Evolutionary conservation across 2,888 invertebrate genomes (phyloP).

Genomic region (Tanytarsus gracilentus): DNA sequence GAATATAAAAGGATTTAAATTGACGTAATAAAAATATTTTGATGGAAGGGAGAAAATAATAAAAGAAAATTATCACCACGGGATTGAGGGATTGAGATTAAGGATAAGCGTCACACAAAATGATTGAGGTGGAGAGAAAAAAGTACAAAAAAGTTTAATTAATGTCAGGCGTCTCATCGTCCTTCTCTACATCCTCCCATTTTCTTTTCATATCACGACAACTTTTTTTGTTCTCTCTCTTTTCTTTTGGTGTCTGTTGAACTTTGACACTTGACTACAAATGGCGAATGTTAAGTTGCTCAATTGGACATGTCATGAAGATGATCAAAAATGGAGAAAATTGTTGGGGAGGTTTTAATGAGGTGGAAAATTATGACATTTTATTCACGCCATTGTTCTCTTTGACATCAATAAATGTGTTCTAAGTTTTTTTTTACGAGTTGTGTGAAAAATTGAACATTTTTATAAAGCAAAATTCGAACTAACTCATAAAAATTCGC

Average conservation of each 20-base stretch:
- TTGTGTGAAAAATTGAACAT: too few species aligned
- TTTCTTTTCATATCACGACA: background rate
- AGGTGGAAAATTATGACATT: too few species aligned
- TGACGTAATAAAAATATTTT: background rate
- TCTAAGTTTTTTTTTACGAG: too few species aligned
- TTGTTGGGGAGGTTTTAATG: background rate
- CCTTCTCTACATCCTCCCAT: background rate
- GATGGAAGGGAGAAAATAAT: background rate
- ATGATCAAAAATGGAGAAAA: background rate
- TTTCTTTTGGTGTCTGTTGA: background rate
- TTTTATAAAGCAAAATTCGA: too few species aligned
- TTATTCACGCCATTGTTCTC: too few species aligned
- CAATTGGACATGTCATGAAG: background rate
- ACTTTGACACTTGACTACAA: conserved; percentile 15
- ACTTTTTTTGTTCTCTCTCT: background rate
- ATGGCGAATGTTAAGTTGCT: too few species aligned
- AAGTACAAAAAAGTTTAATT: conserved; percentile 9
- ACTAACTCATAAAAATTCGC: too few species aligned
- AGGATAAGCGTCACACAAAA: conserved; percentile 1
- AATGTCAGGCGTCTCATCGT: conserved; percentile 8
- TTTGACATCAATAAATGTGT: too few species aligned
- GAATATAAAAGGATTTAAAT: background rate
- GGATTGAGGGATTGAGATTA: background rate
- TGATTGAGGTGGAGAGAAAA: background rate
- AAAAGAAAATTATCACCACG: conserved; percentile 7